Evolutionary conservation across 2,888 invertebrate species (phyloP).

Genomic region (Craniophora ligustri): DNA sequence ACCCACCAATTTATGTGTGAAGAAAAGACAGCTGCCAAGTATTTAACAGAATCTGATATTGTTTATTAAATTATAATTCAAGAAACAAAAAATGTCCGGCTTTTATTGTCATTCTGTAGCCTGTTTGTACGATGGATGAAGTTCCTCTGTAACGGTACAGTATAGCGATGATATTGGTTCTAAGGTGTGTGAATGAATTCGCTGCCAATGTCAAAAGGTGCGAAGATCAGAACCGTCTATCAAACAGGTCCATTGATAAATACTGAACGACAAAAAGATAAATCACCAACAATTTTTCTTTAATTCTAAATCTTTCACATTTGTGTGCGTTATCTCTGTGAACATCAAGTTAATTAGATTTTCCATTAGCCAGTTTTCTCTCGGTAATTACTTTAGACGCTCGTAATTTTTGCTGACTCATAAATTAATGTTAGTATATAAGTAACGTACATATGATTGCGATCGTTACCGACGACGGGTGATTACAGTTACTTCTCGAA

Average conservation of each 20-base stretch:
- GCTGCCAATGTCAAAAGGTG: too few species aligned
- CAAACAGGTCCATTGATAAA: not conserved
- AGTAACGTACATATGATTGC: not conserved
- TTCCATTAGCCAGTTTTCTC: constrained; percentile 41
- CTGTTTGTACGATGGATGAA: too few species aligned
- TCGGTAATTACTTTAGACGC: constrained; percentile 35
- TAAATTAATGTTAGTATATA: not conserved
- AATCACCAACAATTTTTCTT: constrained; percentile 31
- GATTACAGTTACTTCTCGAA: constrained; percentile 5
- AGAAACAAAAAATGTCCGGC: too few species aligned
- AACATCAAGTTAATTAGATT: constrained; percentile 40
- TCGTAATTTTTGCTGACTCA: constrained; percentile 37
- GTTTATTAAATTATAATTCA: too few species aligned
- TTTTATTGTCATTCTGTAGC: too few species aligned
- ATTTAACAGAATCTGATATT: too few species aligned
- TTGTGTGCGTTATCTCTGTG: constrained; percentile 24
- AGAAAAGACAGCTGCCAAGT: too few species aligned
- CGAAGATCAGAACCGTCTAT: too few species aligned
- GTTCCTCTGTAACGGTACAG: too few species aligned
- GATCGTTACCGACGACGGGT: constrained; percentile 1
- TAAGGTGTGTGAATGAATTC: too few species aligned
- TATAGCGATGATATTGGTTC: too few species aligned
- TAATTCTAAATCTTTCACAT: constrained; percentile 23
- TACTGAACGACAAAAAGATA: constrained; percentile 4
- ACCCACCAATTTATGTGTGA: too few species aligned